A percentile compares a stretch with the other conserved stretches of the same genome.
Evolutionary conservation across 2,113 vertebrate species (phyloP).

Genomic region (Callipepla squamata): DNA sequence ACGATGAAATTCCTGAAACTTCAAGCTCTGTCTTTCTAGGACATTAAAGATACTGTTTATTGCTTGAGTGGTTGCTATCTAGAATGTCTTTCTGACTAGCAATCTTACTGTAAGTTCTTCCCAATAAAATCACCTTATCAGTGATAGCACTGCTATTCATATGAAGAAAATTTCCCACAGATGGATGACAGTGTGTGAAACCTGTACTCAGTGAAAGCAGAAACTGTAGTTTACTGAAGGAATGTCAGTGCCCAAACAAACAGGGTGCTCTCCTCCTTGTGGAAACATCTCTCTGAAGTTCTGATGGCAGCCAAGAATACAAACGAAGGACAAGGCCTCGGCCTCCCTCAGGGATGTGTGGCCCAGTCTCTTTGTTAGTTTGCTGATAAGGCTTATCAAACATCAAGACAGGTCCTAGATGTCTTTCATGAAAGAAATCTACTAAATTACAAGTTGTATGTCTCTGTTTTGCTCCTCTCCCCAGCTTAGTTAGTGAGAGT

Average conservation of each 20-base stretch:
- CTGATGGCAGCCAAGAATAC: not conserved
- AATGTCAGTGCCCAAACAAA: not conserved
- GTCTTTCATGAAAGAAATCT: not conserved
- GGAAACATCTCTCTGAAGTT: not conserved
- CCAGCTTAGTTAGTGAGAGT: not conserved
- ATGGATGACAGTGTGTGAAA: constrained; percentile 12
- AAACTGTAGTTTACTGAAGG: not conserved
- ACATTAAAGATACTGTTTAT: constrained; percentile 20
- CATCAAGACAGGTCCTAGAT: not conserved
- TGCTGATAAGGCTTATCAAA: not conserved
- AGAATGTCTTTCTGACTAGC: not conserved
- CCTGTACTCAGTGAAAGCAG: not conserved
- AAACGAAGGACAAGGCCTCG: not conserved
- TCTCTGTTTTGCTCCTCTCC: accelerated
- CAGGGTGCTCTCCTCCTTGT: not conserved
- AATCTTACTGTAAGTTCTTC: not conserved
- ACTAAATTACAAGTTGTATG: not conserved
- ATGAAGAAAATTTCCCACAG: constrained; percentile 26
- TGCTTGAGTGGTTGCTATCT: constrained; percentile 3
- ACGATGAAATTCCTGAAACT: constrained; percentile 6
- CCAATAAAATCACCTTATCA: constrained; percentile 28
- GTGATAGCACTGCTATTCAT: constrained; percentile 19
- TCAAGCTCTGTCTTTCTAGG: not conserved
- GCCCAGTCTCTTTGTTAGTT: not conserved
- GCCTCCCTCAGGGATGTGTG: not conserved